These are phyloP conservation scores for Leptinotarsa defecta DNA, from an alignment of 1,140 invertebrate species.

Conservation along the genomic window DNA sequence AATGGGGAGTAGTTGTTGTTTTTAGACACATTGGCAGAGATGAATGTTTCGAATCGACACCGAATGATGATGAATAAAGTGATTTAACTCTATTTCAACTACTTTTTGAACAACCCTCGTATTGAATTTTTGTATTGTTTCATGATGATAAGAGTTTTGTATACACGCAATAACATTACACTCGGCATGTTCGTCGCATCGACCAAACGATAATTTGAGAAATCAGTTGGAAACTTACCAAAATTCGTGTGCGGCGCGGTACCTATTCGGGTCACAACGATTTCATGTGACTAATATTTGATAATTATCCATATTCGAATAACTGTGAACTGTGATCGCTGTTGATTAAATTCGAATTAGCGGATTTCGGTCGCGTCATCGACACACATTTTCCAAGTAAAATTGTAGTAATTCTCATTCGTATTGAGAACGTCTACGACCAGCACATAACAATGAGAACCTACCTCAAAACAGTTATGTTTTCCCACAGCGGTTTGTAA, in stretches of 20 bases:
- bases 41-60: too few species aligned
- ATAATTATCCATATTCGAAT: slow-evolving; percentile 1
- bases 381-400: neutral
- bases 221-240: neutral
- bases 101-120: too few species aligned
- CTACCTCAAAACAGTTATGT: slow-evolving; percentile 5
- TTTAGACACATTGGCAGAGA: too few species aligned
- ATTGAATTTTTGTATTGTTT: too few species aligned
- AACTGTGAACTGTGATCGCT: slow-evolving; percentile 1
- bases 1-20: too few species aligned
- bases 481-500: slow-evolving; percentile 7
- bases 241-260: neutral
- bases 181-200: too few species aligned
- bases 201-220: too few species aligned
- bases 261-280: neutral
- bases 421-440: neutral
- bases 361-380: neutral
- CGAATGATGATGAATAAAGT: too few species aligned
- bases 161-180: too few species aligned
- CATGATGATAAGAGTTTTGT: too few species aligned
- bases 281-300: neutral
- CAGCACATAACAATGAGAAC: slow-evolving; percentile 1
- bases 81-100: too few species aligned
- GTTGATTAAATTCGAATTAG: neutral
- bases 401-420: neutral